Percentiles rank a stretch among this genome's conserved stretches.
phyloP scores from a whole-genome alignment of 1,140 invertebrate genomes.

The Conus ventricosus region DNA sequence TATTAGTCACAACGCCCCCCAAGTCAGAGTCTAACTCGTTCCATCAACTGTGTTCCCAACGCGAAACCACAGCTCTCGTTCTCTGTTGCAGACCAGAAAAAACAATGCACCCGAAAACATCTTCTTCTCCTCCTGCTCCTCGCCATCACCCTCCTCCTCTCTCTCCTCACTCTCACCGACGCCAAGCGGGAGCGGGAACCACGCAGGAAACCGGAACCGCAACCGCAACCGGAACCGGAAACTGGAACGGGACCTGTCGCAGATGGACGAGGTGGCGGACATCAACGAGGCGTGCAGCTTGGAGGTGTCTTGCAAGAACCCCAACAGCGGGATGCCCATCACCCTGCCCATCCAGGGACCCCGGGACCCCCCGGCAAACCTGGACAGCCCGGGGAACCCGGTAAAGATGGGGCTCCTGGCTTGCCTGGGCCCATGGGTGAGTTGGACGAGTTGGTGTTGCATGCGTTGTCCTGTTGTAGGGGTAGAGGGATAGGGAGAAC shows the following conservation, averaged over 20 bases:
- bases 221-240: conserved; percentile 30
- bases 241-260: conserved; percentile 27
- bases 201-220: conserved; percentile 38
- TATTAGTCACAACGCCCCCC: not conserved
- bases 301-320: conserved; percentile 60
- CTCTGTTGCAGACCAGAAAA: not conserved
- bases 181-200: conserved; percentile 28
- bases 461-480: not conserved
- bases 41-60: too few relatives aligned
- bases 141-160: conserved; percentile 3
- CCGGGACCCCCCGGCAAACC: conserved; percentile 57
- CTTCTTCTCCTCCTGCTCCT: not conserved
- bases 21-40: too few relatives aligned
- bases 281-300: conserved; percentile 57
- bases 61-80: too few relatives aligned
- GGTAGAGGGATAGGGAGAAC: not conserved
- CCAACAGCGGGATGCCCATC: conserved; percentile 50
- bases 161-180: conserved; percentile 21
- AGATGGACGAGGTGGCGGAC: conserved; percentile 28
- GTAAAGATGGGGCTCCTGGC: conserved; percentile 58
- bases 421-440: conserved; percentile 55
- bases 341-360: conserved; percentile 66
- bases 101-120: not conserved
- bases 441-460: not conserved
- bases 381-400: conserved; percentile 61